Evolutionary conservation across 1,140 invertebrate genomes (phyloP).

Genomic region (Mactra quadrangularis): DNA sequence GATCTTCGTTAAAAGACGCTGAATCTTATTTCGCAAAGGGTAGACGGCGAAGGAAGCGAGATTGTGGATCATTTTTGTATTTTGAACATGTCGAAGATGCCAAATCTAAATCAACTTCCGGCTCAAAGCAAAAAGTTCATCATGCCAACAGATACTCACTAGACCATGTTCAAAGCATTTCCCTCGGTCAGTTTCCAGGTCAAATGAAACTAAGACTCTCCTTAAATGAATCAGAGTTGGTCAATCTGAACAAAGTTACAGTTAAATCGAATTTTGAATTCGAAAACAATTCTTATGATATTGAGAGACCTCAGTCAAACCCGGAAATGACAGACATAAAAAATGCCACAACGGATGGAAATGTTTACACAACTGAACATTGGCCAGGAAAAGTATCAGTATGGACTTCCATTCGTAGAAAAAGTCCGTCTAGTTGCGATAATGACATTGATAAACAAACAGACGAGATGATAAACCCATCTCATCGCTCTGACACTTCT

Average conservation of each 20-base stretch:
- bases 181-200: constrained; percentile 17
- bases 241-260: constrained; percentile 26
- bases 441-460: too few species aligned
- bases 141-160: constrained; percentile 5
- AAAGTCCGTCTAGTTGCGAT: too few species aligned
- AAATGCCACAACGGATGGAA: too few species aligned
- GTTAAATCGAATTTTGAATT: constrained; percentile 37
- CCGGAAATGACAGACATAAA: too few species aligned
- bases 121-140: neutral
- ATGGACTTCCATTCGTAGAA: too few species aligned
- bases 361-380: too few species aligned
- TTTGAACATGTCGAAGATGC: constrained; percentile 37
- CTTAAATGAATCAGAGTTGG: constrained; percentile 17
- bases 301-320: neutral
- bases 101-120: neutral
- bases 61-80: constrained; percentile 66
- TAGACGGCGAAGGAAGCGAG: constrained; percentile 28
- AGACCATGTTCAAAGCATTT: constrained; percentile 41
- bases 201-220: constrained; percentile 27
- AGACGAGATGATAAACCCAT: too few species aligned
- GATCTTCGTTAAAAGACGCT: neutral
- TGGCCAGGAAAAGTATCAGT: too few species aligned
- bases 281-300: constrained; percentile 32
- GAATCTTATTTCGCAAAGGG: constrained; percentile 44
- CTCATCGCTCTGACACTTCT: too few species aligned